Evolutionary conservation across 30 jellyfish, hydroid and myxozoan species (phyloP), one percentile per base, ranked within the genome.

Genomic region (Haliclystus octoradiatus): DNA sequence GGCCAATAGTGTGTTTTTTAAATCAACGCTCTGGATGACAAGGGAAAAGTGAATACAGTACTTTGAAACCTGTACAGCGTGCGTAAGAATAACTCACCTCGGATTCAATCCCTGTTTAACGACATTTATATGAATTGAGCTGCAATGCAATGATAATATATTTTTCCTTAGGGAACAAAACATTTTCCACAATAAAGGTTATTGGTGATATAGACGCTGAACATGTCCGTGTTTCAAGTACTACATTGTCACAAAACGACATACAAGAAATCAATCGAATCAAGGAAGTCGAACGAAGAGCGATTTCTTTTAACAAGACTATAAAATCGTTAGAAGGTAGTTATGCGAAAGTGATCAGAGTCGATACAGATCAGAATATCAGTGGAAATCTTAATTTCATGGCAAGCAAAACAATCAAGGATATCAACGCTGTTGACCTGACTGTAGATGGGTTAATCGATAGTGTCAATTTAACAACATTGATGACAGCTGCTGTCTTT

Each of bases 381-480:
- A 9, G 19, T 5, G 57, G 57, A 5, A 9, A 40, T 5, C 14
- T 40, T 19, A 40, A 40, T 40, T 40, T 40, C 57, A 40, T 19
- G 9, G 57, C 57, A 5, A 9, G 9, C 57, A 9, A 40, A 40
- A 40, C 14, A 0, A 32, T 82, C 14, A 53, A 24, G 15, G 35
- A 50, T 19, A 7, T 81, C 52, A 27, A 7, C 23, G 81, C 84
- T 0, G 32, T 50, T 0, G 66, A 63, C 31, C 49, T 72, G 1
- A 26, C 26, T 9, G 85, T 80, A n/a, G 29, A 80, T 49, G 93
- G 80, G n/a, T 47, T 40, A 14, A 77, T 77, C 52, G 75, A 89
- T 63, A 83, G 77, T 15, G 30, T 75, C 47, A 80, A 81, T 64
- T 31, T 80, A 49, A 61, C 82, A 23, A 30, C 34, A 5, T 12